These are phyloP conservation scores for Myocastor coypus DNA, from an alignment of 2,113 vertebrate genomes.

Conservation along the genomic window DNA sequence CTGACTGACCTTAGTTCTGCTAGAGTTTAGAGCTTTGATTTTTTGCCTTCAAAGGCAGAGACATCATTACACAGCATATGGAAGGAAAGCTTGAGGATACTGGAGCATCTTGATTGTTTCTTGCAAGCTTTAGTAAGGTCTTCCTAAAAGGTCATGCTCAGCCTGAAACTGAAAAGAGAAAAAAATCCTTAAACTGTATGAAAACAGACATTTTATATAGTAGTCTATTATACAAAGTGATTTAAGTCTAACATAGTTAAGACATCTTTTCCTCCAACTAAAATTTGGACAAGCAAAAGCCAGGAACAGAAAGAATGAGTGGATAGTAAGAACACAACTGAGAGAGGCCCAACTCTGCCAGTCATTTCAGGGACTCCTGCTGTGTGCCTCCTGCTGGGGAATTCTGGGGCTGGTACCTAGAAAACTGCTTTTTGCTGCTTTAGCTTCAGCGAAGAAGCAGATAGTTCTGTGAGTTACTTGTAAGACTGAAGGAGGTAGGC, in stretches of 20 bases:
- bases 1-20: neutral
- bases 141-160: neutral
- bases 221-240: slow-evolving; percentile 11
- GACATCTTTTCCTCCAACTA: slow-evolving; percentile 2
- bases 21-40: neutral
- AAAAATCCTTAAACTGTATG: neutral
- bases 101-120: neutral
- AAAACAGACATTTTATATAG: neutral
- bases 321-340: neutral
- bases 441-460: slow-evolving; percentile 5
- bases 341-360: neutral
- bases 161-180: slow-evolving; percentile 37
- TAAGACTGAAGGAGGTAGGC: neutral
- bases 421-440: neutral
- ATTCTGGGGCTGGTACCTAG: neutral
- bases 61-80: neutral
- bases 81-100: neutral
- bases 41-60: slow-evolving; percentile 12
- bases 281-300: neutral
- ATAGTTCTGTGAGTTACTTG: neutral
- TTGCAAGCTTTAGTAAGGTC: neutral
- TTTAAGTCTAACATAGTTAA: neutral
- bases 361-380: neutral
- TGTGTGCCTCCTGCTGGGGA: neutral
- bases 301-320: neutral